Percentiles rank a stretch among this genome's conserved stretches.
These are phyloP conservation scores for Panurus biarmicus DNA, from an alignment of 2,113 vertebrate genomes.

Conservation along the genomic window DNA sequence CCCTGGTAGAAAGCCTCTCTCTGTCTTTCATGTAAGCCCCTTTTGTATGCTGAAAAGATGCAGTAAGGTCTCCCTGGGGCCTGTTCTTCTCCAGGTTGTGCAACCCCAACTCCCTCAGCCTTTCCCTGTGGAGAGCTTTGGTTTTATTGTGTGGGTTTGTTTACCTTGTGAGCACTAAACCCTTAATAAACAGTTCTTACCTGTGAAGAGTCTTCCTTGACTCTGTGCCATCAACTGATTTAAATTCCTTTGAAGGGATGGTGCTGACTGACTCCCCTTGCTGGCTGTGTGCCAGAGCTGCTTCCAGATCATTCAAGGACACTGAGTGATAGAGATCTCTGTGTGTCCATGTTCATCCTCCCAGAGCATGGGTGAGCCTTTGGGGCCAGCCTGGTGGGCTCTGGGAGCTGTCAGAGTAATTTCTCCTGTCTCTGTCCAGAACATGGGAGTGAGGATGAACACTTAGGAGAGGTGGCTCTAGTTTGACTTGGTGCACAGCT, in stretches of 20 bases:
- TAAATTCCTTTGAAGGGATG: not conserved
- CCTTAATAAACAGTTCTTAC: not conserved
- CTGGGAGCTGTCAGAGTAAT: not conserved
- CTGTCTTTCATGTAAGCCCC: not conserved
- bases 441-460: fast-evolving
- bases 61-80: not conserved
- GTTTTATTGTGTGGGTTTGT: not conserved
- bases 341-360: not conserved
- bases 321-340: not conserved
- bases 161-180: not conserved
- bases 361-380: not conserved
- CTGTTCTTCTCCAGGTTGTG: not conserved
- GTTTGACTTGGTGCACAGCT: not conserved
- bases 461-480: not conserved
- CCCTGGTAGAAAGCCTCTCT: not conserved
- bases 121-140: not conserved
- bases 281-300: not conserved
- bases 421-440: not conserved
- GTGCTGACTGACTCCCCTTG: not conserved
- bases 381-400: not conserved
- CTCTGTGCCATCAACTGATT: not conserved
- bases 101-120: not conserved
- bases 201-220: not conserved
- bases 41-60: not conserved
- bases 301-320: not conserved